These are phyloP conservation scores for Caloenas nicobarica DNA, from an alignment of 2,113 vertebrate species.

Conservation along the genomic window DNA sequence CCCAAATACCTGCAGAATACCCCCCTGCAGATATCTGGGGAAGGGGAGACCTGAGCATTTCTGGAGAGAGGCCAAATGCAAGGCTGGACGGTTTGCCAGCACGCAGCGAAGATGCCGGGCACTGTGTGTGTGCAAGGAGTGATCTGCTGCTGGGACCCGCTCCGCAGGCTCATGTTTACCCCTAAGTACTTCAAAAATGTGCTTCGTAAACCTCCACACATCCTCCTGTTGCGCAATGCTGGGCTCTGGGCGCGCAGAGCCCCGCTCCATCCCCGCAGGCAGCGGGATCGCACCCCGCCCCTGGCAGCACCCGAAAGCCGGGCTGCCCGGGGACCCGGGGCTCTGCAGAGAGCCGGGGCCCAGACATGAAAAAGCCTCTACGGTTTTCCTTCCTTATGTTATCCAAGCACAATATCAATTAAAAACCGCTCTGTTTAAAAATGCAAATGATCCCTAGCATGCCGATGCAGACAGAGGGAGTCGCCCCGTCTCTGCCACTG, in stretches of 20 bases:
- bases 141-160: not conserved
- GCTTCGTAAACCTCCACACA: rapidly evolving
- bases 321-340: rapidly evolving
- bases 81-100: rapidly evolving
- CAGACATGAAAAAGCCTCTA: not conserved
- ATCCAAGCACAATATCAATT: not conserved
- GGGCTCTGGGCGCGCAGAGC: not conserved
- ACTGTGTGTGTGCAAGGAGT: rapidly evolving
- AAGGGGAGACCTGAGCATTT: not conserved
- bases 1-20: not conserved
- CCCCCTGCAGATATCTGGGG: not conserved
- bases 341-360: not conserved
- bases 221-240: rapidly evolving
- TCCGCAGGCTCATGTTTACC: rapidly evolving
- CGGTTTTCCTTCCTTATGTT: not conserved
- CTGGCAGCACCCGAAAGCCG: not conserved
- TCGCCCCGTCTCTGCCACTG: not conserved
- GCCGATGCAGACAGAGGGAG: slow-evolving; percentile 27
- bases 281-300: not conserved
- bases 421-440: not conserved
- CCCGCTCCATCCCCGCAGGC: not conserved
- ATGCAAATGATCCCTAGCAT: slow-evolving; percentile 37
- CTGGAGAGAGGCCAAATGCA: not conserved
- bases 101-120: rapidly evolving
- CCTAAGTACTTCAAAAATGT: rapidly evolving